Percentiles rank a stretch among this genome's conserved stretches.
phyloP scores from a whole-genome alignment of 2,888 invertebrate genomes.

The Himalopsyche japonica region DNA sequence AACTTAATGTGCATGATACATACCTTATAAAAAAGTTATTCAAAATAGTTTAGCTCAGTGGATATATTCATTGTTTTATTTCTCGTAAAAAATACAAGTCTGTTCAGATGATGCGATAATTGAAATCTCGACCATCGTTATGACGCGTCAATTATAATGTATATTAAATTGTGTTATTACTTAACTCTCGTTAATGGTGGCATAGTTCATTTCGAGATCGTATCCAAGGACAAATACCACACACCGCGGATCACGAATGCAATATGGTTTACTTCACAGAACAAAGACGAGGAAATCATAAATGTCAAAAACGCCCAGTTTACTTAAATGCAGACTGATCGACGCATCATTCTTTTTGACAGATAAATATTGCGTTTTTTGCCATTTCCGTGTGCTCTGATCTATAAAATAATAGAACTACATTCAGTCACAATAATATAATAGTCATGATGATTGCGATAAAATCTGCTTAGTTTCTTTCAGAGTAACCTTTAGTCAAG shows the following conservation, averaged over 20 bases:
- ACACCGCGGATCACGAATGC: conserved; percentile 8
- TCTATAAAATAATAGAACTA: neutral
- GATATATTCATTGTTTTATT: too few species aligned
- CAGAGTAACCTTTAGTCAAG: neutral
- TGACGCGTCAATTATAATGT: neutral
- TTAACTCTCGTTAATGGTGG: neutral
- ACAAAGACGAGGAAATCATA: conserved; percentile 25
- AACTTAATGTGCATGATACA: too few species aligned
- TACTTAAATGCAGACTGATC: neutral
- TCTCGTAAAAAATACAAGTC: too few species aligned
- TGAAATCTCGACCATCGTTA: too few species aligned
- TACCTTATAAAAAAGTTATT: too few species aligned
- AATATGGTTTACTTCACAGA: conserved; percentile 14
- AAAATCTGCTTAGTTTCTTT: neutral
- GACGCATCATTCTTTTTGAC: neutral
- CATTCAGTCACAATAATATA: neutral
- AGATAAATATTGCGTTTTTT: neutral
- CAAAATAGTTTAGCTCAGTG: too few species aligned
- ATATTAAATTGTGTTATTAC: neutral
- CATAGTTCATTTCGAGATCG: neutral
- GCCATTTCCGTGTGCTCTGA: neutral
- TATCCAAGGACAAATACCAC: conserved; percentile 9
- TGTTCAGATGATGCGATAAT: too few species aligned
- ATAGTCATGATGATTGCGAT: neutral
- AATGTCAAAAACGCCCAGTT: conserved; percentile 17